Evolutionary conservation across 2,113 vertebrate genomes (phyloP), one percentile per base, ranked within the genome.

Genomic region (Puma concolor): DNA sequence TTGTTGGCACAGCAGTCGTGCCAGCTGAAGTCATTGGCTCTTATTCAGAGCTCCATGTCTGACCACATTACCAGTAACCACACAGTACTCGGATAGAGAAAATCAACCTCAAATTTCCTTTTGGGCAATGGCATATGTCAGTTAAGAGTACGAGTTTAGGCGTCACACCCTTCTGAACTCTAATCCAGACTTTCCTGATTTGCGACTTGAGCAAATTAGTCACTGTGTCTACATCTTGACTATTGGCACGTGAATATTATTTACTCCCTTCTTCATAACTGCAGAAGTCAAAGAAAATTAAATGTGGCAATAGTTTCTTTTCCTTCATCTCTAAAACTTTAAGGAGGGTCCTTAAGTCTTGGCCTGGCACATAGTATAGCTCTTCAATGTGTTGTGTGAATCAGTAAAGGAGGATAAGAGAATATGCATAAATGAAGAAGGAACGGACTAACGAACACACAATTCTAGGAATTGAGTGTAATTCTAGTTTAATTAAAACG

Each of bases 401-500:
- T 89, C 38, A 50, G 23, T 60, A 71, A 79, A 80, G 82, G 14
- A 80, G 2, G 95, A 69, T 64, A 31, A 88, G 74, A 88, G 31
- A 88, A 94, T 57, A 23, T 38, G 7, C 14, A 2, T 63, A 71
- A 89, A 17, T 36, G 33, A 83, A 83, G 74, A 96, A 88, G 44
- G 83, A 79, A 67, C 21, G 29, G 83, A 87, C 23, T 52, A 13
- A 64, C 48, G 23, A 89, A 80, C 7, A 29, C 31, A 57, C 13
- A 76, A 21, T 44, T 82, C 7, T 15, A 83, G 60, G 31, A 81
- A 76, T 13, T 77, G 8, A 50, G n/a, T 80, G 8, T 3, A 92
- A 91, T 91, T 71, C 54, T 57, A 19, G 74, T 54, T 96, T 96
- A 74, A 83, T 80, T 63, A 82, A 89, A 96, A 86, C 60, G 60